These are phyloP conservation scores for Pelobates cultripes DNA, from an alignment of 2,797 vertebrate species.

Conservation along the genomic window DNA sequence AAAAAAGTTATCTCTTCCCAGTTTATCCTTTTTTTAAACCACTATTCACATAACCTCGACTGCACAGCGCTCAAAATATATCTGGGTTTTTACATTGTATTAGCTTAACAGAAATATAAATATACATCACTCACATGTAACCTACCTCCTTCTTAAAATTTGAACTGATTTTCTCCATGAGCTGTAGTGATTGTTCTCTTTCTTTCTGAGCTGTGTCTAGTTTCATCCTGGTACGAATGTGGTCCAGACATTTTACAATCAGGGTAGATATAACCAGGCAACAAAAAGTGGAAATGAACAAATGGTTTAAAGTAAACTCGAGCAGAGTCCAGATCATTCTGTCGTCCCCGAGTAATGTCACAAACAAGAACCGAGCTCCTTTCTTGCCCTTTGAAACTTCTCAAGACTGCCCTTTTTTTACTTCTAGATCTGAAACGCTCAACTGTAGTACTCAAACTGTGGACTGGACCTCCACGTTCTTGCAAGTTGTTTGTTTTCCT, in stretches of 20 bases:
- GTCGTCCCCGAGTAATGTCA: background rate
- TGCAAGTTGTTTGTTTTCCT: too few species aligned
- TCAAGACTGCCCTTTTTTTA: background rate
- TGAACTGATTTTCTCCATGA: constrained; percentile 35
- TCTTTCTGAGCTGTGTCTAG: constrained; percentile 38
- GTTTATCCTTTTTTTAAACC: too few species aligned
- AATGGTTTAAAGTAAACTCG: background rate
- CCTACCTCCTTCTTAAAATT: constrained; percentile 42
- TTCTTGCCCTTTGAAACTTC: background rate
- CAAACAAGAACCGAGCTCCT: background rate
- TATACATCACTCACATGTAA: background rate
- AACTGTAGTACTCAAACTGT: background rate
- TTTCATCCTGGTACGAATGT: constrained; percentile 14
- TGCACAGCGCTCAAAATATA: too few species aligned
- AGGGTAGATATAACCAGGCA: constrained; percentile 1
- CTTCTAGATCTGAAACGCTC: background rate
- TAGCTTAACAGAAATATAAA: too few species aligned
- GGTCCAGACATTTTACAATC: constrained; percentile 1
- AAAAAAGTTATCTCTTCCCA: too few species aligned
- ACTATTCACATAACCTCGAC: too few species aligned
- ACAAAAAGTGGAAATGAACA: constrained; percentile 36
- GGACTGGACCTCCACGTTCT: background rate
- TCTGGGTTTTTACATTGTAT: too few species aligned
- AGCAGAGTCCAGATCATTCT: background rate
- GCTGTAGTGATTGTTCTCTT: constrained; percentile 18